phyloP scores from a whole-genome alignment of 2,888 invertebrate genomes.

The Horisme vitalbata region DNA sequence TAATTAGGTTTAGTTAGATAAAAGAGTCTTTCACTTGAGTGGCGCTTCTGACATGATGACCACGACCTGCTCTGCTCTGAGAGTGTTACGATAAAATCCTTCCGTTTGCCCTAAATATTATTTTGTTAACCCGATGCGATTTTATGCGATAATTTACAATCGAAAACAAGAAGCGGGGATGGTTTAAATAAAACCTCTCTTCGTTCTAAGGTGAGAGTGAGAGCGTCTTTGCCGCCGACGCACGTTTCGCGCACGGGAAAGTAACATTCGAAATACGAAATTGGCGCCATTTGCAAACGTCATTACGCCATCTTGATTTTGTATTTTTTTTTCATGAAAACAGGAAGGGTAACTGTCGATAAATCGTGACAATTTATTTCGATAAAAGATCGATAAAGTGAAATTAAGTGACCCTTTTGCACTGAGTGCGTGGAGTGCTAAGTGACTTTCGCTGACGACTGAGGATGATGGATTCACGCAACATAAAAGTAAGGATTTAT shows the following conservation, averaged over 20 bases:
- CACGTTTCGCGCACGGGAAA: constrained; percentile 63
- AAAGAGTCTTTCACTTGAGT: too few species aligned
- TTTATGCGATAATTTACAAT: constrained; percentile 65
- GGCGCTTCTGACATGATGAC: too few species aligned
- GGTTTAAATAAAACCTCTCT: constrained; percentile 67
- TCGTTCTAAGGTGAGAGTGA: constrained; percentile 72
- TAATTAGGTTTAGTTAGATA: too few species aligned
- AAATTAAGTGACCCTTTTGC: constrained; percentile 41
- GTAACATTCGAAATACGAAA: constrained; percentile 52
- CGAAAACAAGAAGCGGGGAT: constrained; percentile 61
- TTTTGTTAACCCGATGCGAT: constrained; percentile 60
- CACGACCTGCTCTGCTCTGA: too few species aligned
- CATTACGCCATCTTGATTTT: constrained; percentile 18
- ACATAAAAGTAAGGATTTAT: constrained; percentile 57
- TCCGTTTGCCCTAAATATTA: constrained; percentile 51
- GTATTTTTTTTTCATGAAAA: constrained; percentile 2
- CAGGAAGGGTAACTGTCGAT: constrained; percentile 15
- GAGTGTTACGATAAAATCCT: too few species aligned
- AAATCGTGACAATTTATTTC: constrained; percentile 18
- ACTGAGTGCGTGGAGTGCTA: constrained; percentile 54
- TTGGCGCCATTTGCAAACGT: constrained; percentile 50
- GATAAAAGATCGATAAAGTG: constrained; percentile 29
- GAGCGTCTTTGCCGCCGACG: constrained; percentile 51
- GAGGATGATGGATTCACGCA: constrained; percentile 65
- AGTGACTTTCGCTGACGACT: constrained; percentile 63